Percentiles rank a stretch among this genome's conserved stretches.
Conservation (phyloP, 2,888 invertebrate genomes). For the Halictus ligatus region DNA sequence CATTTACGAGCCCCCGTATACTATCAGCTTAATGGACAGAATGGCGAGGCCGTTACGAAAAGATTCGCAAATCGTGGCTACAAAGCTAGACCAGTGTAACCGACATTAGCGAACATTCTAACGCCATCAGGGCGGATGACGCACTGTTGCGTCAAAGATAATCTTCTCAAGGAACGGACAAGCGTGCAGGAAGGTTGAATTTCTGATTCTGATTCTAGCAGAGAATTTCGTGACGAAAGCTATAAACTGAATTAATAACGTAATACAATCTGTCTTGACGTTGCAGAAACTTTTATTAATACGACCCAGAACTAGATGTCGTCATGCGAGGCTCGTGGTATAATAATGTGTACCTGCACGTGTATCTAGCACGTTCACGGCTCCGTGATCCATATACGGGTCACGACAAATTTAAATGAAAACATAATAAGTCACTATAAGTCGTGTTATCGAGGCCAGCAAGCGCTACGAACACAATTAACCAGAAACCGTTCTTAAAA, state of each 20-base stretch:
- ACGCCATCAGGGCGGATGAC: too few relatives aligned
- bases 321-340: conserved; percentile 1
- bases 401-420: neutral
- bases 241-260: too few relatives aligned
- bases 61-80: too few relatives aligned
- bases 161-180: too few relatives aligned
- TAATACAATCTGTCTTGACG: neutral
- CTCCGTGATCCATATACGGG: neutral
- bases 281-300: neutral
- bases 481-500: neutral
- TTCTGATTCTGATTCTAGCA: neutral
- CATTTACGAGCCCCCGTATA: too few relatives aligned
- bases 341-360: neutral
- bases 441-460: neutral
- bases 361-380: too few relatives aligned
- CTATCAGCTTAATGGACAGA: too few relatives aligned
- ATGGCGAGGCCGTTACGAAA: too few relatives aligned
- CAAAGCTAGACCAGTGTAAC: too few relatives aligned
- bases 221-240: neutral
- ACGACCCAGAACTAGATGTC: neutral
- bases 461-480: neutral
- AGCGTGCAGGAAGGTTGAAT: neutral
- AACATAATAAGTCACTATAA: neutral
- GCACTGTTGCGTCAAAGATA: too few relatives aligned
- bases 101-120: too few relatives aligned